Evolutionary conservation across 1,140 invertebrate genomes (phyloP), one percentile per base, ranked within the genome.

Genomic region (Matsumurasca onukii): DNA sequence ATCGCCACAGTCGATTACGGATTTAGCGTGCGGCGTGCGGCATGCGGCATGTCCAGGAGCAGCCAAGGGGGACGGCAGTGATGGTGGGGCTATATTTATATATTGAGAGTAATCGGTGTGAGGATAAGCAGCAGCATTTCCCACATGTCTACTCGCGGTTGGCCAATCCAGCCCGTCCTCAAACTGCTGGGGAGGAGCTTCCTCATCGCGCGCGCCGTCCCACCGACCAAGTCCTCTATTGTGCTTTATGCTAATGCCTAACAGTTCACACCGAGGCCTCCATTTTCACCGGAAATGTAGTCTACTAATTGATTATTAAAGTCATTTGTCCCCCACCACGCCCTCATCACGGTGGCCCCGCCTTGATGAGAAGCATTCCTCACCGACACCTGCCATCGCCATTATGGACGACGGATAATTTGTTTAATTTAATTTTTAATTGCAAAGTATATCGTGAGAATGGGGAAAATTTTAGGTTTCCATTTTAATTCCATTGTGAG

Each of bases 261-360:
- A n/a, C n/a, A n/a, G n/a, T 52, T 22, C 49, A 3, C 49, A 3
- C 15, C 55, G 55, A 27, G 15, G 55, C 55, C 55, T 27, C 55
- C 55, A 59, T 59, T 59, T 59, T 59, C 15, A 29, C 55, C 55
- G 55, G 55, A 59, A 59, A 59, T 59, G 55, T 24, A 24, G 49
- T 27, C 55, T 25, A 27, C 55, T 59, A 59, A 59, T 59, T 59
- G 55, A 59, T 59, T 59, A 59, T 22, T 27, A 52, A 9, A n/a
- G n/a, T n/a, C n/a, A n/a, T n/a, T n/a, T n/a, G n/a, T n/a, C n/a
- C n/a, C n/a, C n/a, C n/a, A n/a, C n/a, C n/a, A n/a, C n/a, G n/a
- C n/a, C n/a, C n/a, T n/a, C n/a, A n/a, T n/a, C n/a, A n/a, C n/a
- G n/a, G n/a, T n/a, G n/a, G n/a, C n/a, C n/a, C n/a, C n/a, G n/a